A percentile compares a stretch with the other conserved stretches of the same genome.
phyloP scores from a whole-genome alignment of 2,888 invertebrate genomes.

The Polymixis flavicincta region DNA sequence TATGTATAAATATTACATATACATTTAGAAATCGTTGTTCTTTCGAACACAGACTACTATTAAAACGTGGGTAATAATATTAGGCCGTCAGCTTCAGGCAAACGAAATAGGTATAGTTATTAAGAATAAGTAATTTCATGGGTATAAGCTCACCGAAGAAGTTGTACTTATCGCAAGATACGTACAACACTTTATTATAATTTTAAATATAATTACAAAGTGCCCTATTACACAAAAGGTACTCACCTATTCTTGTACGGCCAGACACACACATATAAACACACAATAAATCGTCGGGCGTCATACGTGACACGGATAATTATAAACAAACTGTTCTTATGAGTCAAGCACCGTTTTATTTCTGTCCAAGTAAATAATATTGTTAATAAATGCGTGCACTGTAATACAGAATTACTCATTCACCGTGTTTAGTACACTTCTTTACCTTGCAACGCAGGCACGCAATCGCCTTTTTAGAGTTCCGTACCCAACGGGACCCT shows the following conservation, averaged over 20 bases:
- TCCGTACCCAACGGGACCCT: neutral
- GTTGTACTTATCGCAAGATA: too few relatives aligned
- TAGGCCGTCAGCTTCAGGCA: neutral
- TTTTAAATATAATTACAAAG: too few relatives aligned
- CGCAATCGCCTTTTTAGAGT: slow-evolving; percentile 18
- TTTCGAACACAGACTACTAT: neutral
- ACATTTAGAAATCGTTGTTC: neutral
- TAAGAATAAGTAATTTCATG: neutral
- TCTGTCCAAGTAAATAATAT: neutral
- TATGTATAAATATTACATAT: too few relatives aligned
- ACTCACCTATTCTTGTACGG: slow-evolving; percentile 4
- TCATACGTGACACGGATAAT: slow-evolving; percentile 39
- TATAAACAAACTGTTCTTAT: slow-evolving; percentile 29
- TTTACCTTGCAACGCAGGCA: slow-evolving; percentile 24
- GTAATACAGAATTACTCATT: slow-evolving; percentile 27
- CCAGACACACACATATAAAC: neutral
- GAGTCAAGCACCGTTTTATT: slow-evolving; percentile 26
- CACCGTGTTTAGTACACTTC: slow-evolving; percentile 18
- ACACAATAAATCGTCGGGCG: slow-evolving; percentile 18
- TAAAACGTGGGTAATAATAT: neutral
- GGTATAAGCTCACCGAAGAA: neutral
- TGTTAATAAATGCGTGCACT: slow-evolving; percentile 30
- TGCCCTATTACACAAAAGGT: neutral
- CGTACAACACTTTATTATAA: neutral
- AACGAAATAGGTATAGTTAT: too few relatives aligned